Conservation (phyloP, 1,140 invertebrate genomes). For the Coptotermes formosanus region DNA sequence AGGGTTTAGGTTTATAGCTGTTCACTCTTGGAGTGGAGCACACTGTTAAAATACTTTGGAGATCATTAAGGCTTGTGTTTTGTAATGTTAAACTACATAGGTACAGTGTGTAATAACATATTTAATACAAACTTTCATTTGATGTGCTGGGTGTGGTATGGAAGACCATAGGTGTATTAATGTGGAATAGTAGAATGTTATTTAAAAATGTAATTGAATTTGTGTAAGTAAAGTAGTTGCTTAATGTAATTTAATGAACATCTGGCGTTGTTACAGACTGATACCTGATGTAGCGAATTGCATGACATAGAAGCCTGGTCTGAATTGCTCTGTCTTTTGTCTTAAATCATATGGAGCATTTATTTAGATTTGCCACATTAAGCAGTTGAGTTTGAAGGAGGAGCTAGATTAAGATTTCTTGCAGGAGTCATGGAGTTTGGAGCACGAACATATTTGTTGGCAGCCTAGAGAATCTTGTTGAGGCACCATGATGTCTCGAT, state of each 20-base stretch:
- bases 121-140: not conserved
- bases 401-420: slow-evolving; percentile 3
- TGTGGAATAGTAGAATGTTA: not conserved
- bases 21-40: not conserved
- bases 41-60: not conserved
- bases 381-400: not conserved
- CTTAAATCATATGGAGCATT: not conserved
- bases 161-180: not conserved
- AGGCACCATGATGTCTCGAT: slow-evolving; percentile 23
- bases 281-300: not conserved
- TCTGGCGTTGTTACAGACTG: no score
- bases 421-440: not conserved
- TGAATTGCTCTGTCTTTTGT: not conserved
- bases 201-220: not conserved
- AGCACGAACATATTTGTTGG: slow-evolving; percentile 2
- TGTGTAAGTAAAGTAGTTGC: not conserved
- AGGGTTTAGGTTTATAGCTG: not conserved
- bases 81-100: not conserved
- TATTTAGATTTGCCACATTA: not conserved
- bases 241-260: not conserved
- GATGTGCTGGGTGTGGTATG: not conserved
- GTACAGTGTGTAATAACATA: not conserved
- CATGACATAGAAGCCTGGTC: not conserved
- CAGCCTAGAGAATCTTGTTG: slow-evolving; percentile 10
- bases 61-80: not conserved